Evolutionary conservation across 2,888 invertebrate species (phyloP).

Genomic region (Terebella lapidaria): DNA sequence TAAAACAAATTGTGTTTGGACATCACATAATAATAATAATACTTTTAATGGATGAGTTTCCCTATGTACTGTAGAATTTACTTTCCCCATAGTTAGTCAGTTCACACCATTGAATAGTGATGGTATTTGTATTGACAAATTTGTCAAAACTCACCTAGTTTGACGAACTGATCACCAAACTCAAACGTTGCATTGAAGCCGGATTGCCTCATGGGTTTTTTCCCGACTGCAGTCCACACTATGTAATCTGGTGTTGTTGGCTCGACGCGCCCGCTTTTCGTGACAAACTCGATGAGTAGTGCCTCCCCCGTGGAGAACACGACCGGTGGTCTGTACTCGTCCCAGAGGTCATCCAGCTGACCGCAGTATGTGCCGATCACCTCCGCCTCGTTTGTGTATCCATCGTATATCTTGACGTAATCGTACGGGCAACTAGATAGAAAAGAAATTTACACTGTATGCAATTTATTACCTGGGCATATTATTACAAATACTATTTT

Average conservation of each 20-base stretch:
- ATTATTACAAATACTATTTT: too few species aligned
- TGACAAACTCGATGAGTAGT: slow-evolving; percentile 85
- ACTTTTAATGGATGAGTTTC: too few species aligned
- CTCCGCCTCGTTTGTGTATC: slow-evolving; percentile 79
- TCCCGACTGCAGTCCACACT: slow-evolving; percentile 31
- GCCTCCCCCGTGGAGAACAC: slow-evolving; percentile 89
- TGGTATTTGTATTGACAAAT: too few species aligned
- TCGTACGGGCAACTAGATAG: slow-evolving; percentile 91
- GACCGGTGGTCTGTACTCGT: slow-evolving; percentile 55
- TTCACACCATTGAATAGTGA: too few species aligned
- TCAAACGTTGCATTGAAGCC: slow-evolving; percentile 98
- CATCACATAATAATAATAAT: too few species aligned
- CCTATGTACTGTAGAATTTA: too few species aligned
- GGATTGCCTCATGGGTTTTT: slow-evolving; percentile 70
- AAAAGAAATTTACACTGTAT: slow-evolving; percentile 25
- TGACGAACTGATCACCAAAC: slow-evolving; percentile 97
- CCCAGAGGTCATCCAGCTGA: slow-evolving; percentile 80
- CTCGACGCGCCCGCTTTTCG: slow-evolving; percentile 71
- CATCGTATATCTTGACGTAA: slow-evolving; percentile 95
- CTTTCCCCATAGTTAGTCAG: too few species aligned
- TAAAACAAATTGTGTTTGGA: too few species aligned
- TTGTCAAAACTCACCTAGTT: slow-evolving; percentile 62
- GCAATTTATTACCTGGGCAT: slow-evolving; percentile 8
- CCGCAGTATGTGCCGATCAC: slow-evolving; percentile 96
- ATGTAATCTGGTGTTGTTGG: slow-evolving; percentile 59